A percentile compares a stretch with the other conserved stretches of the same genome.
phyloP scores from a whole-genome alignment of 2,888 invertebrate species.

The Pheosia gnoma region DNA sequence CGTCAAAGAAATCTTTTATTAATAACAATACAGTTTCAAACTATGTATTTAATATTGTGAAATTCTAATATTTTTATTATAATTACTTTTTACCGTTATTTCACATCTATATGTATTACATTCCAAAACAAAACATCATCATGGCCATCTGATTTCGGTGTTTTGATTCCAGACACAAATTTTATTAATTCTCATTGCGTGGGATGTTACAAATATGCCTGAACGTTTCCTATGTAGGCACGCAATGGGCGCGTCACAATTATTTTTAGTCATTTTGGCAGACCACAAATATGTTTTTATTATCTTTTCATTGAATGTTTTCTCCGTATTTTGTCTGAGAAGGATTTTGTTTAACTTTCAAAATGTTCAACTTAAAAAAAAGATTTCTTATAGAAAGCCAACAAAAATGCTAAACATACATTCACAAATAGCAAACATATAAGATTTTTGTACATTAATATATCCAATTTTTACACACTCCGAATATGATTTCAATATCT shows the following conservation, averaged over 20 bases:
- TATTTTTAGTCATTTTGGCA: constrained; percentile 58
- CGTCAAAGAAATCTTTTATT: no score
- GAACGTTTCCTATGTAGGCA: constrained; percentile 32
- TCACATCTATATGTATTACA: constrained; percentile 13
- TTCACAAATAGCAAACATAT: no score
- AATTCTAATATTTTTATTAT: not conserved
- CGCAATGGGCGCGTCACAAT: constrained; percentile 41
- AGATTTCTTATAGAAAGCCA: no score
- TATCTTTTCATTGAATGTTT: constrained; percentile 35
- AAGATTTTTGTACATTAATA: no score
- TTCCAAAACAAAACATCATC: constrained; percentile 18
- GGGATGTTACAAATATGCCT: constrained; percentile 32
- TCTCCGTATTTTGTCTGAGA: constrained; percentile 52
- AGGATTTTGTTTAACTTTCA: no score
- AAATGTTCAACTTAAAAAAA: no score
- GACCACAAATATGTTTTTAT: constrained; percentile 29
- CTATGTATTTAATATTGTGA: not conserved
- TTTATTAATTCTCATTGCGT: constrained; percentile 29
- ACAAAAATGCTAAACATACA: no score
- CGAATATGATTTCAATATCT: no score
- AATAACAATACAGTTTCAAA: no score
- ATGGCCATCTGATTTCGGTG: constrained; percentile 11
- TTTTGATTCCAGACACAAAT: constrained; percentile 20
- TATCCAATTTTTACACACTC: no score
- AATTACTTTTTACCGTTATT: not conserved